Evolutionary conservation across 2,113 vertebrate species (phyloP).

Genomic region (Ibidorhyncha struthersii): DNA sequence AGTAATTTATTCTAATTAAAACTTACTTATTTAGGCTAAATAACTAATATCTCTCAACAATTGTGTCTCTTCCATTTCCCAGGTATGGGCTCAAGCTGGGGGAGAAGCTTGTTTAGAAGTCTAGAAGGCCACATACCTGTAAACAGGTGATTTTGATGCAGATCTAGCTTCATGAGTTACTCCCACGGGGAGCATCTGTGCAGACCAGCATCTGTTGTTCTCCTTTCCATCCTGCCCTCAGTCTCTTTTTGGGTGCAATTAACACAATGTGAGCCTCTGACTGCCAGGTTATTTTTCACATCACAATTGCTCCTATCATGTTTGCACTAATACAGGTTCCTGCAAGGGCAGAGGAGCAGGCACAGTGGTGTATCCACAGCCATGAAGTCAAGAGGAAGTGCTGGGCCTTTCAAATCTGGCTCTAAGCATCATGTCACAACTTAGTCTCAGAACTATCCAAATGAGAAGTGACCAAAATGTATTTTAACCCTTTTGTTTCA

Average conservation of each 20-base stretch:
- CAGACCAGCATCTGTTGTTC: not conserved
- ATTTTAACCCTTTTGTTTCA: not conserved
- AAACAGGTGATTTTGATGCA: not conserved
- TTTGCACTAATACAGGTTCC: not conserved
- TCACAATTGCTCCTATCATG: accelerated
- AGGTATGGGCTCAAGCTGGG: accelerated
- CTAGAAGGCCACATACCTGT: not conserved
- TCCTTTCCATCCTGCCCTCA: not conserved
- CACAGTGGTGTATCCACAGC: not conserved
- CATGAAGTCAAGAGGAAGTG: not conserved
- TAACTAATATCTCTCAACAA: not conserved
- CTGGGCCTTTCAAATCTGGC: not conserved
- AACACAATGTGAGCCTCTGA: not conserved
- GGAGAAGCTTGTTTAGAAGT: not conserved
- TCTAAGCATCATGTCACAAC: not conserved
- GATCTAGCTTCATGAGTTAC: not conserved
- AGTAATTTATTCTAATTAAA: not conserved
- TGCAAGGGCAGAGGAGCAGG: not conserved
- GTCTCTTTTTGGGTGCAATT: not conserved
- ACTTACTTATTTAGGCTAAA: not conserved
- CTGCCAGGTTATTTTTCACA: not conserved
- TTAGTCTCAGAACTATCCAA: not conserved
- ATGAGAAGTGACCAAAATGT: not conserved
- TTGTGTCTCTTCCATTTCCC: not conserved
- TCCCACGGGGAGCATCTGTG: not conserved